Evolutionary conservation across 2,797 vertebrate genomes (phyloP).

Genomic region (Emydoidea blandingii): DNA sequence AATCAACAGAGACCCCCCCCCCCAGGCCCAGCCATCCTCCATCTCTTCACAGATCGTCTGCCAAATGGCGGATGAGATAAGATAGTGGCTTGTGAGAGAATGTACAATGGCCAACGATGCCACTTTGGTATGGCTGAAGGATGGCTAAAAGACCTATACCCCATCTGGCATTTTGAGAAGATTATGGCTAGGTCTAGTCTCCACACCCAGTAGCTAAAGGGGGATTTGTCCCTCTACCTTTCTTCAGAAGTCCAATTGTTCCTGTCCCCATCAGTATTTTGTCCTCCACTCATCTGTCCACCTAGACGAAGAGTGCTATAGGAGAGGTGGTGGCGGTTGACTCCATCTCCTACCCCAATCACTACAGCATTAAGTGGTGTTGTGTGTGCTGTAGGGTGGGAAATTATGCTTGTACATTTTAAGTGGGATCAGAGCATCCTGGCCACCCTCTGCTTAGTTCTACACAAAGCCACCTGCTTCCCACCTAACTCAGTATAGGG

Average conservation of each 20-base stretch:
- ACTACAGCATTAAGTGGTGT: too few species aligned
- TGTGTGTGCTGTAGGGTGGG: neutral
- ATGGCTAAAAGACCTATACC: too few species aligned
- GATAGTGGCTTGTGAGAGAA: neutral
- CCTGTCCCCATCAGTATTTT: neutral
- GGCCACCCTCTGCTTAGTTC: neutral
- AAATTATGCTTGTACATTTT: neutral
- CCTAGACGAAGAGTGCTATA: neutral
- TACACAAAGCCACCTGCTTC: neutral
- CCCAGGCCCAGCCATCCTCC: neutral
- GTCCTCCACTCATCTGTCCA: neutral
- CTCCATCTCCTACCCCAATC: neutral
- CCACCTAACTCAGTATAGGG: neutral
- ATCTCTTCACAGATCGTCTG: neutral
- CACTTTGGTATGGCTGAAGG: neutral
- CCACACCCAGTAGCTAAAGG: neutral
- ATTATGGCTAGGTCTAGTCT: neutral
- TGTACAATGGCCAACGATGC: neutral
- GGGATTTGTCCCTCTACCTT: neutral
- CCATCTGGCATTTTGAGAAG: neutral
- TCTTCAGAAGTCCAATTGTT: neutral
- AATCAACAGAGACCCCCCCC: neutral
- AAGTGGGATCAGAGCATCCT: neutral
- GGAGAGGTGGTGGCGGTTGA: neutral
- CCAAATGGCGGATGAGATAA: neutral